These are phyloP conservation scores for Centruroides sculpturatus DNA, from an alignment of 1,140 invertebrate genomes.

Conservation along the genomic window DNA sequence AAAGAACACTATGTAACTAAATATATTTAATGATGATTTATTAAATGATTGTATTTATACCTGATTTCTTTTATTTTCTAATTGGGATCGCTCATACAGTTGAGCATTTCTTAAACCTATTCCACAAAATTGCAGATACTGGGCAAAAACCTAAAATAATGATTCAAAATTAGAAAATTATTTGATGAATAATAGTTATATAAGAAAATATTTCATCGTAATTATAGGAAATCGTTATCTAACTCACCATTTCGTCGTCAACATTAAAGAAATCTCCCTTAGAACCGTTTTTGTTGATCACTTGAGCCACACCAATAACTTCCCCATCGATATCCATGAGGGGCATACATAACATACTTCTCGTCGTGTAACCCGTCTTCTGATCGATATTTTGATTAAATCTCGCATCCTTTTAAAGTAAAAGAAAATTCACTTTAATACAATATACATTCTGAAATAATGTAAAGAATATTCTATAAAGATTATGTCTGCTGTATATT, in stretches of 20 bases:
- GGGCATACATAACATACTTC: slow-evolving; percentile 84
- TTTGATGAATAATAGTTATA: too few species aligned
- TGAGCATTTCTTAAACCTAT: slow-evolving; percentile 88
- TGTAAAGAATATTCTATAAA: too few species aligned
- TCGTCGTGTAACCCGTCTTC: slow-evolving; percentile 81
- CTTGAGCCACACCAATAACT: slow-evolving; percentile 89
- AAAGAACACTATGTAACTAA: too few species aligned
- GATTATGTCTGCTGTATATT: too few species aligned
- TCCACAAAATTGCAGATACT: slow-evolving; percentile 90
- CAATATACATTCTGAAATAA: too few species aligned
- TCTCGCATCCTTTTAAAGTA: slow-evolving; percentile 52
- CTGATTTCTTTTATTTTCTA: slow-evolving; percentile 90
- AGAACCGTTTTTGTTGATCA: slow-evolving; percentile 80
- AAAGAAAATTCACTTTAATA: too few species aligned
- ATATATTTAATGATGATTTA: too few species aligned
- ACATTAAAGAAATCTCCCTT: slow-evolving; percentile 6
- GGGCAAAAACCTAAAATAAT: slow-evolving; percentile 55
- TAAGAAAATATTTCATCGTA: too few species aligned
- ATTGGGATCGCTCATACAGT: slow-evolving; percentile 79
- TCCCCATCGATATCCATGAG: slow-evolving; percentile 89
- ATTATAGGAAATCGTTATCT: too few species aligned
- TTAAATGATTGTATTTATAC: slow-evolving; percentile 25
- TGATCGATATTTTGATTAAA: slow-evolving; percentile 89
- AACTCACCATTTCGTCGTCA: slow-evolving; percentile 9
- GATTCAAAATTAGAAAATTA: background rate